Evolutionary conservation across 2,888 invertebrate genomes (phyloP).

Genomic region (Melieria crassipennis): DNA sequence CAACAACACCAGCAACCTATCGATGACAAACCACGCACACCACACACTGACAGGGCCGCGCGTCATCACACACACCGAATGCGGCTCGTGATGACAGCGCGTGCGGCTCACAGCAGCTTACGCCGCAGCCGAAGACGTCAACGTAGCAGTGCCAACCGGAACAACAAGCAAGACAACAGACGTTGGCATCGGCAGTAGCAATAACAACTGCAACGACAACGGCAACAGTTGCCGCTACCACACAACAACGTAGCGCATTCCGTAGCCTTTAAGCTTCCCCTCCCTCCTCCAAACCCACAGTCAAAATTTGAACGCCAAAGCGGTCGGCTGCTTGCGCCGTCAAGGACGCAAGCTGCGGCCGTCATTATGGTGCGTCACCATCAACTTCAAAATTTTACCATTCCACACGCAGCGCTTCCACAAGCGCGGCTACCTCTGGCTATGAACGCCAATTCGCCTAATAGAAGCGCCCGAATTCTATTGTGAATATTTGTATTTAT

Average conservation of each 20-base stretch:
- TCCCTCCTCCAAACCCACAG: too few relatives aligned
- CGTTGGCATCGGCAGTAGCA: background rate
- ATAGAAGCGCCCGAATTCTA: background rate
- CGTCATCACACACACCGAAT: background rate
- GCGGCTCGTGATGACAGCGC: background rate
- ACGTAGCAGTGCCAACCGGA: background rate
- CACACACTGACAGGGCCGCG: background rate
- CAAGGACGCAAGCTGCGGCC: background rate
- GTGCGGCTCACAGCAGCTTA: background rate
- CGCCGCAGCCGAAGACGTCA: constrained; percentile 3
- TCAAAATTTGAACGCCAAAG: too few relatives aligned
- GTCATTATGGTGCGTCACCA: background rate
- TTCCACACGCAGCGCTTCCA: constrained; percentile 24
- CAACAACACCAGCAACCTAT: background rate
- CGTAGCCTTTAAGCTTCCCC: too few relatives aligned
- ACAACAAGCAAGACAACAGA: constrained; percentile 6
- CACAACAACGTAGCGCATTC: background rate
- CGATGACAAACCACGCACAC: constrained; percentile 2
- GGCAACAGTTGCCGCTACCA: background rate
- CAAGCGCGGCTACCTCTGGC: constrained; percentile 35
- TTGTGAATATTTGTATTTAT: background rate
- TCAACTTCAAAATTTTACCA: too few relatives aligned
- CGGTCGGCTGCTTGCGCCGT: background rate
- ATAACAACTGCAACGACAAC: background rate
- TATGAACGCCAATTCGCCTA: constrained; percentile 26